Conservation (phyloP, 2,888 invertebrate species). For the Poecilobothrus nobilitatus region DNA sequence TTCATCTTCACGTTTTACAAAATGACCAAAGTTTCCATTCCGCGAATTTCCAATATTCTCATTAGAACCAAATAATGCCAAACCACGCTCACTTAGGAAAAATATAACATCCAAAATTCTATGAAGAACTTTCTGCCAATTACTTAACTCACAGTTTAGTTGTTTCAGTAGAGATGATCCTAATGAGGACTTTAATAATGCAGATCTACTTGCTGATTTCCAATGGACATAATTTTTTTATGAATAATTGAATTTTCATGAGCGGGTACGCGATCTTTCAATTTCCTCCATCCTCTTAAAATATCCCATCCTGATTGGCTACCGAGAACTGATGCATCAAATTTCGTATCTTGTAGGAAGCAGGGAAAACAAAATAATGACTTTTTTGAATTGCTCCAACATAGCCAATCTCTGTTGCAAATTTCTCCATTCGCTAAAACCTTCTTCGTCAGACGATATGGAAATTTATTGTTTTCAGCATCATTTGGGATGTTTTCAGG, state of each 20-base stretch:
- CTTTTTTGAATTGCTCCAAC: slow-evolving; percentile 2
- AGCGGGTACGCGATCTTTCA: slow-evolving; percentile 2
- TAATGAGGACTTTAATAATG: not conserved
- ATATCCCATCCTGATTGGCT: slow-evolving; percentile 10
- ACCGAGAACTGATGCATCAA: slow-evolving; percentile 7
- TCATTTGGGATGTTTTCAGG: slow-evolving; percentile 9
- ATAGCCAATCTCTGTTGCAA: slow-evolving; percentile 7
- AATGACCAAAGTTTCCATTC: slow-evolving; percentile 8
- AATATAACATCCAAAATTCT: slow-evolving; percentile 2
- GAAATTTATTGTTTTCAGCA: slow-evolving; percentile 7
- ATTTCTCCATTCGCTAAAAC: slow-evolving; percentile 7
- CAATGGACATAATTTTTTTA: slow-evolving; percentile 8
- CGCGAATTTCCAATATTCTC: not conserved
- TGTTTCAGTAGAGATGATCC: not conserved
- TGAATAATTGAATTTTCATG: slow-evolving; percentile 9
- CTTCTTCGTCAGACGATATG: slow-evolving; percentile 9
- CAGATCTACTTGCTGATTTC: not conserved
- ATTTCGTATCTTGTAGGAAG: not conserved
- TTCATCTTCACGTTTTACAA: too few species aligned
- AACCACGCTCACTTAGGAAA: slow-evolving; percentile 9
- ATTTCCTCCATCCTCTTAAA: slow-evolving; percentile 10
- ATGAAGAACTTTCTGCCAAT: slow-evolving; percentile 1
- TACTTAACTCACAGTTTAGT: not conserved
- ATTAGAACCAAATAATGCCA: not conserved
- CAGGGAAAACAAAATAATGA: slow-evolving; percentile 9